Percentiles rank a stretch among this genome's conserved stretches.
Evolutionary conservation across 2,797 vertebrate species (phyloP).

Genomic region (Champsocephalus esox): DNA sequence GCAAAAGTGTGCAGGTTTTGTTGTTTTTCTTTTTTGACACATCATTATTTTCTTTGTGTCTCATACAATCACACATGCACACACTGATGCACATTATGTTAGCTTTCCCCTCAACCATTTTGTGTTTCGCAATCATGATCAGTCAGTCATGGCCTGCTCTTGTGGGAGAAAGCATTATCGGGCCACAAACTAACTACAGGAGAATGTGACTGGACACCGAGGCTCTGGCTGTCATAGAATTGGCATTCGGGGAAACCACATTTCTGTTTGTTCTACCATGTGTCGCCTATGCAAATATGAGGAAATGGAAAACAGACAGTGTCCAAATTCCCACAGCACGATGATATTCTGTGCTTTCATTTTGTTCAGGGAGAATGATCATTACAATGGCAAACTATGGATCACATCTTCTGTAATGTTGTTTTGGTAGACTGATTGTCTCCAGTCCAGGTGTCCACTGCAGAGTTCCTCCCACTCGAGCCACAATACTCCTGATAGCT

Average conservation of each 20-base stretch:
- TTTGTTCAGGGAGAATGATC: constrained; percentile 21
- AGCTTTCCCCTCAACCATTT: constrained; percentile 42
- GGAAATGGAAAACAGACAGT: constrained; percentile 8
- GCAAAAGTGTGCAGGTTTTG: background rate
- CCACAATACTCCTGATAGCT: constrained; percentile 54
- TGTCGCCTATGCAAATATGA: constrained; percentile 23
- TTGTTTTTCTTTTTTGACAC: background rate
- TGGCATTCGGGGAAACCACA: constrained; percentile 6
- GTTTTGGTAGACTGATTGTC: constrained; percentile 63
- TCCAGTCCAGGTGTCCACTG: constrained; percentile 61
- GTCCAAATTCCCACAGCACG: constrained; percentile 7
- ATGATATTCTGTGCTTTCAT: constrained; percentile 22
- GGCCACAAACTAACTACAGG: constrained; percentile 44
- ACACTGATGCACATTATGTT: constrained; percentile 37
- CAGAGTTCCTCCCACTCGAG: constrained; percentile 35
- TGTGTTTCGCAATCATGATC: constrained; percentile 49
- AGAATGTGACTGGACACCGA: constrained; percentile 36
- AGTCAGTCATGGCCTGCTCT: constrained; percentile 28
- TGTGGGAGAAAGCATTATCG: constrained; percentile 30
- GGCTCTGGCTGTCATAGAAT: constrained; percentile 32
- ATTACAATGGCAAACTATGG: constrained; percentile 39
- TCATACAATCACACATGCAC: constrained; percentile 9
- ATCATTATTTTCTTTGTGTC: background rate
- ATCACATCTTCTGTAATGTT: constrained; percentile 62
- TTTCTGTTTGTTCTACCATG: constrained; percentile 21